A percentile compares a stretch with the other conserved stretches of the same genome.
These are phyloP conservation scores for Vulpes vulpes DNA, from an alignment of 2,113 vertebrate genomes.

Conservation along the genomic window DNA sequence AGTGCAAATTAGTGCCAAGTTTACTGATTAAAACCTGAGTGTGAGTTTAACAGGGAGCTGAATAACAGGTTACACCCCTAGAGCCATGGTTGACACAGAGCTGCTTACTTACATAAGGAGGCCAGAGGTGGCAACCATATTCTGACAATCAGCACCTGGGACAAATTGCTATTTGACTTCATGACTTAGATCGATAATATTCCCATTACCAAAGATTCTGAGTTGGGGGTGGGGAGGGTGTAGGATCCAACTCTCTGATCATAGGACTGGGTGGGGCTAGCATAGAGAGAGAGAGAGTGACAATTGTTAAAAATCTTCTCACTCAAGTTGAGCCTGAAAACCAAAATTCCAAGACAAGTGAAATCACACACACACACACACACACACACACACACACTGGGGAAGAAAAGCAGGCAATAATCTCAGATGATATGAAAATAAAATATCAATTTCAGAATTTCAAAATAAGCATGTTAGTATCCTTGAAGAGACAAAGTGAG, in stretches of 20 bases:
- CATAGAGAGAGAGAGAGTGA: not conserved
- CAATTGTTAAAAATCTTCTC: not conserved
- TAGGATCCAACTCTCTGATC: not conserved
- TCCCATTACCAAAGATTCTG: not conserved
- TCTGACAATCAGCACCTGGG: not conserved
- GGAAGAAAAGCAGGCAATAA: not conserved
- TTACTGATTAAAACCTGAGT: not conserved
- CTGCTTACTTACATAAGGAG: not conserved
- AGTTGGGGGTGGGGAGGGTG: accelerated
- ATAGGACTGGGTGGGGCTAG: not conserved
- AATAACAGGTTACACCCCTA: not conserved
- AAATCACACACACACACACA: slow-evolving; percentile 13
- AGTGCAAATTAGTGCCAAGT: not conserved
- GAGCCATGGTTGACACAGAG: not conserved
- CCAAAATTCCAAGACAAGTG: not conserved
- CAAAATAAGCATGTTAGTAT: not conserved
- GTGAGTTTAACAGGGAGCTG: not conserved
- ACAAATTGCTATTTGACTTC: not conserved
- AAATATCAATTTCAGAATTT: slow-evolving; percentile 9
- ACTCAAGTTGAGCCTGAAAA: not conserved
- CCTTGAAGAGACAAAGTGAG: not conserved
- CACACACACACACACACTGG: not conserved
- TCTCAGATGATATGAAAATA: not conserved
- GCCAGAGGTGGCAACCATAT: not conserved
- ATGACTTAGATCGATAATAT: not conserved